phyloP scores from a whole-genome alignment of 2,113 vertebrate species.

The Centrocercus urophasianus region DNA sequence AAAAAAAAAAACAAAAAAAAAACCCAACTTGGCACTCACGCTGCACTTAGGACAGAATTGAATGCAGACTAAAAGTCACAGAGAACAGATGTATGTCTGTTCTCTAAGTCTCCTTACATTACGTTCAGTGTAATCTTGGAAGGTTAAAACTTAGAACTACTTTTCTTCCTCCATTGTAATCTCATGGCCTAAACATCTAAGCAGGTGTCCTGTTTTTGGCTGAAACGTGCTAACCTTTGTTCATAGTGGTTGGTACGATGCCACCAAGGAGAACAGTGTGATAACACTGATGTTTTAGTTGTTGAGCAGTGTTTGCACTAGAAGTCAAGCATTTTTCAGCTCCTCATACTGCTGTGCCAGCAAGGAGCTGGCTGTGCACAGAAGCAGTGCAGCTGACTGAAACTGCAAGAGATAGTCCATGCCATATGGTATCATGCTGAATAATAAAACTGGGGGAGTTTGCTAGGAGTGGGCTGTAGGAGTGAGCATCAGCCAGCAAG shows the following conservation, averaged over 20 bases:
- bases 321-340: not conserved
- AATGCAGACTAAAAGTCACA: accelerated
- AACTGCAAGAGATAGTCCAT: not conserved
- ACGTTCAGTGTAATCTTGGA: not conserved
- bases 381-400: not conserved
- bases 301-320: not conserved
- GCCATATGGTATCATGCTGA: not conserved
- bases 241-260: not conserved
- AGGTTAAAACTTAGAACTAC: not conserved
- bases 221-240: not conserved
- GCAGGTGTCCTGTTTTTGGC: not conserved
- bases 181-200: not conserved
- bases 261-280: not conserved
- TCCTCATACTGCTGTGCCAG: not conserved
- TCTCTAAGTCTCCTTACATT: not conserved
- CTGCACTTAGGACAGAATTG: accelerated
- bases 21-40: accelerated
- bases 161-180: not conserved
- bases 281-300: not conserved
- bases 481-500: not conserved
- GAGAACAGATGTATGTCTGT: not conserved
- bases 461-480: not conserved
- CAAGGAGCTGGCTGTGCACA: not conserved
- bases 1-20: too few species aligned
- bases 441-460: not conserved